These are phyloP conservation scores for Taurulus bubalis DNA, from an alignment of 2,113 vertebrate species.

Conservation along the genomic window DNA sequence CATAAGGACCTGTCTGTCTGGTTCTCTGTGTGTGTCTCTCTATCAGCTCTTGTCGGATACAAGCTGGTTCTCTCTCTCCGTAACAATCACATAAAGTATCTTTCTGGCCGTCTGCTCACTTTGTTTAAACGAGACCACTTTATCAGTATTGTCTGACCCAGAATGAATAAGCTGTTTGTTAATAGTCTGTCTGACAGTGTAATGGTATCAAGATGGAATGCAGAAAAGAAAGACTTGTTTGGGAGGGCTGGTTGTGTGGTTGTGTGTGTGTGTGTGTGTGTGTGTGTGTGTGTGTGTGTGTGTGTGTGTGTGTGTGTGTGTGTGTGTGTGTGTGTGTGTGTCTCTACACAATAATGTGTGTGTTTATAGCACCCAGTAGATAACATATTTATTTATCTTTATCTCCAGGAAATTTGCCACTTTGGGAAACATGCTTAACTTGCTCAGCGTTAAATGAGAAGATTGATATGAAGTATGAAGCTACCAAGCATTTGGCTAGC, in stretches of 20 bases:
- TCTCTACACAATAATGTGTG: background rate
- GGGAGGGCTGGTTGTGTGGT: background rate
- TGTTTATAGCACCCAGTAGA: conserved; percentile 2
- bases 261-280: conserved; percentile 16
- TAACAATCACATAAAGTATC: conserved; percentile 22
- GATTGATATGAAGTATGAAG: background rate
- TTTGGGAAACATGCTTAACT: background rate
- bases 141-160: conserved; percentile 41
- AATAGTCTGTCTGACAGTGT: conserved; percentile 36
- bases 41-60: conserved; percentile 36
- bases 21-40: conserved; percentile 53
- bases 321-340: background rate
- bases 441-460: background rate
- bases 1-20: conserved; percentile 70
- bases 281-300: conserved; percentile 3
- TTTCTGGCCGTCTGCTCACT: conserved; percentile 18
- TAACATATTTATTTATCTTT: background rate
- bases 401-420: background rate
- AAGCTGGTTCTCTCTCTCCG: conserved; percentile 26
- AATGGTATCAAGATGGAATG: conserved; percentile 25
- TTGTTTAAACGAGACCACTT: conserved; percentile 50
- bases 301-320: conserved; percentile 22
- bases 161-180: conserved; percentile 60
- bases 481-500: background rate
- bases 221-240: conserved; percentile 17